Conservation (phyloP, 92 coral and sea anemone species). For the Epizoanthus stellaris region DNA sequence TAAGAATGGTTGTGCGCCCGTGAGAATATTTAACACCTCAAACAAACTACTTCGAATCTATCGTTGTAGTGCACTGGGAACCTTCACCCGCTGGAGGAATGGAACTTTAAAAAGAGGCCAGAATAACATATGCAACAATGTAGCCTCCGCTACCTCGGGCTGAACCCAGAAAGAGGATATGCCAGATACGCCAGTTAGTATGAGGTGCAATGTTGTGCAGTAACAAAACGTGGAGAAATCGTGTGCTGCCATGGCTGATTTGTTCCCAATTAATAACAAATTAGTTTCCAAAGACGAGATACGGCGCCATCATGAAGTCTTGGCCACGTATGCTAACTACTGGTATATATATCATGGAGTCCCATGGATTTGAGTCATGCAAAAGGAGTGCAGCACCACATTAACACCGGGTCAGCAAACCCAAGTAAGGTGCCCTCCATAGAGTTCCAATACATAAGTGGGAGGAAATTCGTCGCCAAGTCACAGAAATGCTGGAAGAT, state of each 20-base stretch:
- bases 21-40: neutral
- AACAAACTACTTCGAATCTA: neutral
- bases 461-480: constrained; percentile 32
- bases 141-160: neutral
- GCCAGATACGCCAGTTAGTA: no score
- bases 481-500: constrained; percentile 37
- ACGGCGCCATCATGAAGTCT: neutral
- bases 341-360: neutral
- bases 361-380: constrained; percentile 36
- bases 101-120: neutral
- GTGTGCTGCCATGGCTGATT: neutral
- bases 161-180: neutral
- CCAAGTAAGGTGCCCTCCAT: constrained; percentile 39
- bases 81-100: neutral
- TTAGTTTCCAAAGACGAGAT: constrained; percentile 1
- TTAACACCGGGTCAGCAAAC: no score
- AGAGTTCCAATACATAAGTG: constrained; percentile 39
- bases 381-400: neutral
- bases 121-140: neutral
- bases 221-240: neutral
- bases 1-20: no score
- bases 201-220: neutral
- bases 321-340: neutral
- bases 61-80: neutral
- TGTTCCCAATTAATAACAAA: no score